Conservation (phyloP, 2,797 vertebrate genomes). For the Bovichtus diacanthus region DNA sequence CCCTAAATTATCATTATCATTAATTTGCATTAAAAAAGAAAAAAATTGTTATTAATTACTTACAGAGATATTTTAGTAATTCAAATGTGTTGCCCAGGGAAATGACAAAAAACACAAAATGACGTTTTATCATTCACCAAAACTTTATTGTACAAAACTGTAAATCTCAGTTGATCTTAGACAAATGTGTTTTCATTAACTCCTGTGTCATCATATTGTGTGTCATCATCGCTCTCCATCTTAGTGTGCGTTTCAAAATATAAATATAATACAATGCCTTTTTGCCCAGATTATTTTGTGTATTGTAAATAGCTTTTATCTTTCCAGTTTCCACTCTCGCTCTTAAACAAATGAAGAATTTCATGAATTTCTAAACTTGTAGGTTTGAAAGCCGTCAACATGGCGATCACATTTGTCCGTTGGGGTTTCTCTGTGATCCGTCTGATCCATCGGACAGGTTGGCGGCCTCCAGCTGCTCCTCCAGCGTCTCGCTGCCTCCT, state of each 20-base stretch:
- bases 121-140: slow-evolving; percentile 21
- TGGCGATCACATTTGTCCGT: slow-evolving; percentile 64
- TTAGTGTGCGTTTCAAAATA: slow-evolving; percentile 44
- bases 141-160: slow-evolving; percentile 69
- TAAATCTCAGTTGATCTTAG: slow-evolving; percentile 37
- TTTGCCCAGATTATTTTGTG: not conserved
- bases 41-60: no score
- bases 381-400: not conserved
- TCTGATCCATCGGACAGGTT: slow-evolving; percentile 59
- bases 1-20: not conserved
- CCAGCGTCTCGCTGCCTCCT: slow-evolving; percentile 46
- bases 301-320: not conserved
- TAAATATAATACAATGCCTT: slow-evolving; percentile 56
- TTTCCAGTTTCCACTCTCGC: not conserved
- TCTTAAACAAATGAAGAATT: not conserved
- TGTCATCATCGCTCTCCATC: not conserved
- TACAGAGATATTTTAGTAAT: not conserved
- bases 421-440: slow-evolving; percentile 42
- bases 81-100: not conserved
- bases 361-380: slow-evolving; percentile 4
- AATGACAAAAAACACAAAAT: slow-evolving; percentile 5
- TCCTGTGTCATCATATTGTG: slow-evolving; percentile 4
- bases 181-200: slow-evolving; percentile 33
- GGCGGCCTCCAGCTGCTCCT: slow-evolving; percentile 59
- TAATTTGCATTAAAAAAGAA: not conserved